phyloP scores from a whole-genome alignment of 2,888 invertebrate genomes.

The Mechanitis messenoides region DNA sequence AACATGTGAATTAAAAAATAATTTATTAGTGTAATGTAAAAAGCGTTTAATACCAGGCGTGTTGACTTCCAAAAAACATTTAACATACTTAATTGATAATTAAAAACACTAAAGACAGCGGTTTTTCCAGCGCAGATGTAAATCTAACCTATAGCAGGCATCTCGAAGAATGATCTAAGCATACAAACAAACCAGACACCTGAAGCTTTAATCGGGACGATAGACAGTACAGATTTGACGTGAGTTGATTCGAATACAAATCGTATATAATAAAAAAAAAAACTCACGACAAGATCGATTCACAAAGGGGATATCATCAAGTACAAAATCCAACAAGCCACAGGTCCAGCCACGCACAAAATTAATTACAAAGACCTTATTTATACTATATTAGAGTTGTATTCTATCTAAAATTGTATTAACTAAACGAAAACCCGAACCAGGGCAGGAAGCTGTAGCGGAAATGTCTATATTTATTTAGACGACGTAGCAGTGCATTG shows the following conservation, averaged over 20 bases:
- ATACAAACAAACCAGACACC: conserved; percentile 42
- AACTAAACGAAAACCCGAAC: conserved; percentile 23
- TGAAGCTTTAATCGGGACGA: conserved; percentile 40
- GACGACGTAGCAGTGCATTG: conserved; percentile 32
- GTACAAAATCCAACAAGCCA: conserved; percentile 31
- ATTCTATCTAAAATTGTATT: conserved; percentile 27
- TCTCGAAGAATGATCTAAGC: conserved; percentile 36
- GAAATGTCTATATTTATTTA: conserved; percentile 17
- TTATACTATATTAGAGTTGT: conserved; percentile 27
- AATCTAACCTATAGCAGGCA: conserved; percentile 33
- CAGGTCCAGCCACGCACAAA: conserved; percentile 37
- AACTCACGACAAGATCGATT: conserved; percentile 18
- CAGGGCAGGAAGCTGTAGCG: conserved; percentile 27
- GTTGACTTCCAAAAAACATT: conserved; percentile 13
- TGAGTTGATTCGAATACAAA: conserved; percentile 18
- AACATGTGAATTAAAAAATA: background rate
- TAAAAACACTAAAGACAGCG: conserved; percentile 30
- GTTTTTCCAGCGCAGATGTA: conserved; percentile 12
- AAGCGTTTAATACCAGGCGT: conserved; percentile 10
- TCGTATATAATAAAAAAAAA: conserved; percentile 10
- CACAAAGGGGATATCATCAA: conserved; percentile 25
- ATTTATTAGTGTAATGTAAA: background rate
- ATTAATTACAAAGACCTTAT: conserved; percentile 35
- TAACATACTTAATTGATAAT: conserved; percentile 11
- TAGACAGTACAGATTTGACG: conserved; percentile 26